Evolutionary conservation across 1,140 invertebrate genomes (phyloP).

Genomic region (Drosophila mauritiana): DNA sequence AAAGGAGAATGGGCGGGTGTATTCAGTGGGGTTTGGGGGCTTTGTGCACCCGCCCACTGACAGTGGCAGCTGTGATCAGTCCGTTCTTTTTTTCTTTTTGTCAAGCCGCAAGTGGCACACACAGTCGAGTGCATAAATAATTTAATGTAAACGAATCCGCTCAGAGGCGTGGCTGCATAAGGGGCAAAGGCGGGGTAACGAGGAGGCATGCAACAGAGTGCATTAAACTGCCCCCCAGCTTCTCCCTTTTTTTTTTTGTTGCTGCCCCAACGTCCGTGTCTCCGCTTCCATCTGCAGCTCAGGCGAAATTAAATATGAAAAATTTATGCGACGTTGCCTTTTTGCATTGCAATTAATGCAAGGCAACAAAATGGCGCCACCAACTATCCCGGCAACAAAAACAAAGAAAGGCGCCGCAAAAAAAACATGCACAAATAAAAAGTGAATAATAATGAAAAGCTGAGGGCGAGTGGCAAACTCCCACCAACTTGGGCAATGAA

Average conservation of each 20-base stretch:
- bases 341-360: slow-evolving; percentile 77
- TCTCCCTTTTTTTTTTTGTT: too few relatives aligned
- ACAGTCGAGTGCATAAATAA: slow-evolving; percentile 74
- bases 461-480: slow-evolving; percentile 7
- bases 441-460: slow-evolving; percentile 41
- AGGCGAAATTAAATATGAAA: slow-evolving; percentile 78
- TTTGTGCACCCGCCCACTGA: neutral
- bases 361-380: slow-evolving; percentile 55
- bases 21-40: slow-evolving; percentile 19
- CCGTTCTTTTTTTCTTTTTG: slow-evolving; percentile 13
- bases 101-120: slow-evolving; percentile 40
- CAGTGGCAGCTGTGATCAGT: slow-evolving; percentile 40
- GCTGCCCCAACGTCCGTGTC: slow-evolving; percentile 6
- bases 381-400: slow-evolving; percentile 15
- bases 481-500: neutral
- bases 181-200: neutral
- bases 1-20: too few relatives aligned
- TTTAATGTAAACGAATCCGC: slow-evolving; percentile 69
- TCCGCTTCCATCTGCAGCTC: slow-evolving; percentile 59
- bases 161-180: slow-evolving; percentile 2
- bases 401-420: slow-evolving; percentile 32
- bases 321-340: slow-evolving; percentile 77
- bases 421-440: slow-evolving; percentile 3
- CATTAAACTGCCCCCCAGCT: slow-evolving; percentile 42
- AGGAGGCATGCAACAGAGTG: slow-evolving; percentile 43